These are phyloP conservation scores for Eumaeus atala DNA, from an alignment of 1,140 invertebrate species.

Conservation along the genomic window DNA sequence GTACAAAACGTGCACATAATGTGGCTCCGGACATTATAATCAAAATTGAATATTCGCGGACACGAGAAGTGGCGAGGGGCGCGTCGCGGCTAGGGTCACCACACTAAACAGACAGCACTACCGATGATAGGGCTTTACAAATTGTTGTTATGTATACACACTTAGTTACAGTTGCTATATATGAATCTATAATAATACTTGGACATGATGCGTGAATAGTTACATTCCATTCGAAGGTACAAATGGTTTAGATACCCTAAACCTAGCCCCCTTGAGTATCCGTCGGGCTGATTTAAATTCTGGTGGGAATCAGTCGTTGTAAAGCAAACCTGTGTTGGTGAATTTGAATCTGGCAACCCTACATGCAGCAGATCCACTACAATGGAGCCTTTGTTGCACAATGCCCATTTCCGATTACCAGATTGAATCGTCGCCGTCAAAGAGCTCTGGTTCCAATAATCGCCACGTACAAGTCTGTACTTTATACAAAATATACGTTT, in stretches of 20 bases:
- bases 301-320: too few species aligned
- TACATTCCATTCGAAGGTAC: too few species aligned
- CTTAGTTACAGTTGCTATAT: too few species aligned
- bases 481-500: neutral
- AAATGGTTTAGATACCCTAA: too few species aligned
- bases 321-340: too few species aligned
- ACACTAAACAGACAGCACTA: neutral
- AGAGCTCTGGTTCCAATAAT: conserved; percentile 52
- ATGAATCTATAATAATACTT: too few species aligned
- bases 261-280: too few species aligned
- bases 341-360: conserved; percentile 3
- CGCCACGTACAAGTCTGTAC: conserved; percentile 8
- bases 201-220: too few species aligned
- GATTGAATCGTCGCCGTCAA: conserved; percentile 65
- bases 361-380: conserved; percentile 31
- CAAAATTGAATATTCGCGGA: conserved; percentile 43
- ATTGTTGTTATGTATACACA: too few species aligned
- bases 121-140: too few species aligned
- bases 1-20: too few species aligned
- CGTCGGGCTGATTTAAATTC: too few species aligned
- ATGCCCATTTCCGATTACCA: conserved; percentile 72
- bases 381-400: conserved; percentile 65
- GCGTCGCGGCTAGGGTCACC: conserved; percentile 19
- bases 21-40: neutral
- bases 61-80: conserved; percentile 30